Evolutionary conservation across 2,888 invertebrate species (phyloP).

Genomic region (Dioctria rufipes): DNA sequence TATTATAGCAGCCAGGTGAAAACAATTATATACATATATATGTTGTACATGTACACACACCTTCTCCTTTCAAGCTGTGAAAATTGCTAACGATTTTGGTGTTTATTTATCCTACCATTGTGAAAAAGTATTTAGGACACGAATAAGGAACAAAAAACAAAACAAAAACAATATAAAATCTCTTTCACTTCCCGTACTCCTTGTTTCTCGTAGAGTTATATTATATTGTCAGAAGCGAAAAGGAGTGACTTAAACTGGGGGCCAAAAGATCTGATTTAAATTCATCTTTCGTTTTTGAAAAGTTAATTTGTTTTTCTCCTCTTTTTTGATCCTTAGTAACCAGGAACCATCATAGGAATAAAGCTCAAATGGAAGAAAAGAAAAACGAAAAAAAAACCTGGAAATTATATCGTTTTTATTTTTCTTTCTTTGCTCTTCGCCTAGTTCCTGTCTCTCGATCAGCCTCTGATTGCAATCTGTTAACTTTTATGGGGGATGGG

Average conservation of each 20-base stretch:
- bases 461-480: conserved; percentile 46
- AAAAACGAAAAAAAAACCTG: neutral
- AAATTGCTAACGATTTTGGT: neutral
- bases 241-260: neutral
- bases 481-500: conserved; percentile 16
- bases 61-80: no score
- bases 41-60: neutral
- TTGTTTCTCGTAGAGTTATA: no score
- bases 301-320: conserved; percentile 48
- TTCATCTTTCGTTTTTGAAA: conserved; percentile 51
- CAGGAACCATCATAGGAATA: neutral
- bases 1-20: neutral
- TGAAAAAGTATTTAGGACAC: no score
- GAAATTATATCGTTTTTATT: conserved; percentile 25
- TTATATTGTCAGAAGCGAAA: no score
- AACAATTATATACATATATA: neutral
- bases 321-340: conserved; percentile 35
- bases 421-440: no score
- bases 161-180: neutral
- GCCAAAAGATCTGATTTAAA: conserved; percentile 42
- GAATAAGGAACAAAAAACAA: no score
- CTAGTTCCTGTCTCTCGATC: conserved; percentile 18
- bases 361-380: neutral
- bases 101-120: no score
- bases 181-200: neutral